Percentiles rank a stretch among this genome's conserved stretches.
Conservation (phyloP, 2,113 vertebrate genomes). For the Caranx melampygus region DNA sequence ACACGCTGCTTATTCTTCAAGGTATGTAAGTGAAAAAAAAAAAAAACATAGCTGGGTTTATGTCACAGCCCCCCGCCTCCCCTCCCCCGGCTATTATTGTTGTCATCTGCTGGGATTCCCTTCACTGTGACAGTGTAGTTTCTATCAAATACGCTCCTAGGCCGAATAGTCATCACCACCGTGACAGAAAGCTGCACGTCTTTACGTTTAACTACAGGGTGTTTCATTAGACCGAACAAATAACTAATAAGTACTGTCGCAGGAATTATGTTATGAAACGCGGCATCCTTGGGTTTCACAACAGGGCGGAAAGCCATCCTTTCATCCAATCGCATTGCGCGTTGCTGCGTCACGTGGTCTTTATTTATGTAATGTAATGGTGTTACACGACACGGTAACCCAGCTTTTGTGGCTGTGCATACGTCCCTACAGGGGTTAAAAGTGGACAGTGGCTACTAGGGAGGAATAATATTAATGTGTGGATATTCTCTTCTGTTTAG, state of each 20-base stretch:
- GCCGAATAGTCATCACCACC: background rate
- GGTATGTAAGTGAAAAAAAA: background rate
- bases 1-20: background rate
- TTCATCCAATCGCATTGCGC: constrained; percentile 74
- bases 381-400: constrained; percentile 73
- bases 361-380: constrained; percentile 85
- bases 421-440: constrained; percentile 22
- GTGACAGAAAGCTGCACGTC: background rate
- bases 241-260: constrained; percentile 16
- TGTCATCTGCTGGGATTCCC: constrained; percentile 50
- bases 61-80: background rate
- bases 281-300: constrained; percentile 79
- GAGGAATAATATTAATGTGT: background rate
- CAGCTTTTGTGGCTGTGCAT: constrained; percentile 25
- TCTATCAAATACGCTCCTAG: background rate
- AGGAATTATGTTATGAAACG: constrained; percentile 83
- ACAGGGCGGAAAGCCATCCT: constrained; percentile 70
- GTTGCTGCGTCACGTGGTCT: constrained; percentile 76
- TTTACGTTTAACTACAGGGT: rapidly evolving
- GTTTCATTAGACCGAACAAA: background rate
- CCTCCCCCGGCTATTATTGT: constrained; percentile 32
- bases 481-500: background rate
- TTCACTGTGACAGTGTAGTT: background rate
- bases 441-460: background rate
- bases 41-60: background rate